A percentile compares a stretch with the other conserved stretches of the same genome.
Evolutionary conservation across 1,140 invertebrate genomes (phyloP).

Genomic region (Drosophila orena): DNA sequence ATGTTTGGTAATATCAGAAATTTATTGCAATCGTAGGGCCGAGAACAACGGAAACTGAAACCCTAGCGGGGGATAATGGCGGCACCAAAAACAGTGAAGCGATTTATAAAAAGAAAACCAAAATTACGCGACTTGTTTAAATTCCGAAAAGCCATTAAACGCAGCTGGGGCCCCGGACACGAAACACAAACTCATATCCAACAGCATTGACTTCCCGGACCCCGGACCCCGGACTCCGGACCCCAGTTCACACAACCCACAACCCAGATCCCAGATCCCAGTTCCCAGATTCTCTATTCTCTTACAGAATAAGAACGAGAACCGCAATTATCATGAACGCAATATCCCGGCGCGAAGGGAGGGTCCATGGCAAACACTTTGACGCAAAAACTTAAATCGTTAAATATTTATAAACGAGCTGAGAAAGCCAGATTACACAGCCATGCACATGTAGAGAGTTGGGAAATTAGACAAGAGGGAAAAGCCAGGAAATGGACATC

Average conservation of each 20-base stretch:
- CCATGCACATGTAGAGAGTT: background rate
- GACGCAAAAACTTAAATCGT: slow-evolving; percentile 68
- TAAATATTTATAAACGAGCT: slow-evolving; percentile 76
- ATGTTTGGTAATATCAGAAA: slow-evolving; percentile 74
- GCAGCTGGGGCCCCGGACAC: slow-evolving; percentile 62
- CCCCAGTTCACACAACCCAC: too few species aligned
- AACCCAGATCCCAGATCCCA: background rate
- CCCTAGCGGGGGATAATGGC: slow-evolving; percentile 10
- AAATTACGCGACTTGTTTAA: slow-evolving; percentile 77
- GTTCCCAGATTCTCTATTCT: background rate
- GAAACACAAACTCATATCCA: slow-evolving; percentile 14
- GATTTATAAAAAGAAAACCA: slow-evolving; percentile 65
- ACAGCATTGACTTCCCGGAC: background rate
- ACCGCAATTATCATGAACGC: slow-evolving; percentile 82
- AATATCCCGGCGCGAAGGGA: slow-evolving; percentile 38
- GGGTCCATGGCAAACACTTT: slow-evolving; percentile 49
- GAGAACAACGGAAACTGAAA: slow-evolving; percentile 17
- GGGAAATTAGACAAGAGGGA: slow-evolving; percentile 50
- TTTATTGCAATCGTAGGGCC: slow-evolving; percentile 61
- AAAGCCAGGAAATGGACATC: slow-evolving; percentile 41
- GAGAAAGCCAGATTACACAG: slow-evolving; percentile 14
- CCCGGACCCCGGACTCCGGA: background rate
- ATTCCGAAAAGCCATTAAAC: slow-evolving; percentile 80
- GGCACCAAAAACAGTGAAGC: slow-evolving; percentile 39
- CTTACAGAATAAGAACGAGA: slow-evolving; percentile 31